Base-by-base conservation (phyloP, 2,888 invertebrate genomes). In the Drosophila ustulata region DNA sequence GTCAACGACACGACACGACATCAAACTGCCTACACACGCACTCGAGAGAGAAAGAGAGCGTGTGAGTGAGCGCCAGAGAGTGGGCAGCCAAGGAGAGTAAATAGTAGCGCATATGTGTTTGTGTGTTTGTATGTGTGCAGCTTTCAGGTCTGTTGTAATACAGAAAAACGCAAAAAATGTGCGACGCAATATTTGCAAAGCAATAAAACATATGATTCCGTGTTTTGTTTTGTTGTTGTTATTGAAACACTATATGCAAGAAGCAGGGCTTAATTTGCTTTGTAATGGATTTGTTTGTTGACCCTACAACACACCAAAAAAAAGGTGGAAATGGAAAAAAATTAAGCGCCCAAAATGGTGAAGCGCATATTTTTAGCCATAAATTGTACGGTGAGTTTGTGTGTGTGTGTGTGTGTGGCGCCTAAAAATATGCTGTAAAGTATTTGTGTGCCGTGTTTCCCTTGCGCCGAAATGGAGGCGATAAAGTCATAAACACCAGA, bases 161-260 rank as follows among this genome's bases (percentile, higher is more conserved):
- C 65, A 78, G 58, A 75, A 80, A 75, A 79, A 72, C 52, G 23
- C n/a, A 46, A 32, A 41, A 55, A 80, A 80, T 73, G 71, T 73
- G 71, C 86, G 76, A 77, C 82, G 82, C 88, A 82, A 81, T 82
- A 80, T 83, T 78, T 71, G 87, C 61, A 64, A 49, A 65, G 61
- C 53, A 70, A 73, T 71, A 74, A 83, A 83, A 78, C 88, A 89
- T 78, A 78, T 87, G 86, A 87, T 82, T 77, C 47, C 63, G 57
- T 63, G 53, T 52, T 69, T 64, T 55, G 39, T 68, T 25, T 5
- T 58, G 37, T 47, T 57, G 47, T 65, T 55, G 26, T 23, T 34
- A 69, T 73, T 65, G 51, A 76, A 77, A 59, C 43, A 56, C 70
- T 67, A 82, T 74, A 58, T 65, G 65, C 4, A 55, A 55, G 43